A percentile compares a stretch with the other conserved stretches of the same genome.
Conservation (phyloP, 2,797 vertebrate genomes). For the Cheirogaleus major region DNA sequence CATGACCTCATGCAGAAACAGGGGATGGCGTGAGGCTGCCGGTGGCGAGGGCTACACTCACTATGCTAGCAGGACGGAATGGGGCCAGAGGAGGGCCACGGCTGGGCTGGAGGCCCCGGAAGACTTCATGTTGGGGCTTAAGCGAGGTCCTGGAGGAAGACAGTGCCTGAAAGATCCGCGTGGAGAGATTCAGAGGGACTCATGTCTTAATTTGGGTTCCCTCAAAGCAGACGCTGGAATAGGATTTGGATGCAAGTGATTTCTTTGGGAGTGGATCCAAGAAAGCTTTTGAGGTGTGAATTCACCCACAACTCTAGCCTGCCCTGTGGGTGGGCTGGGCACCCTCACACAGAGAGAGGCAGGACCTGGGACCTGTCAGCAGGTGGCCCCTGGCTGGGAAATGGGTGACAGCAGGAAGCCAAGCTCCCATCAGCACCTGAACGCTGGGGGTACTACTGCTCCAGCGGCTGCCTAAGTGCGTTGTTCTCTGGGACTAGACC, state of each 20-base stretch:
- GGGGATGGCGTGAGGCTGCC: not conserved
- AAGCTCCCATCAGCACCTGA: not conserved
- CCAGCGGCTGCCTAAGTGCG: not conserved
- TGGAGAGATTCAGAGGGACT: not conserved
- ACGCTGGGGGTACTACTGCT: fast-evolving
- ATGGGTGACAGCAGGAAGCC: not conserved
- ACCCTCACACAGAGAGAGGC: not conserved
- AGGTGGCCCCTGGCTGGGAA: not conserved
- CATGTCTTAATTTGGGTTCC: not conserved
- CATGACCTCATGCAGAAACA: not conserved
- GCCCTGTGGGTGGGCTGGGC: not conserved
- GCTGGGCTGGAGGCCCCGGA: not conserved
- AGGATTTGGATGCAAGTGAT: not conserved
- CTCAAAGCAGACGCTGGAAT: not conserved
- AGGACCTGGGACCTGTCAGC: not conserved
- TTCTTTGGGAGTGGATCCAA: not conserved
- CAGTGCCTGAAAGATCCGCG: not conserved
- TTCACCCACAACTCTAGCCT: not conserved
- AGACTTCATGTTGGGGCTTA: not conserved
- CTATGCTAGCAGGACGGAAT: not conserved
- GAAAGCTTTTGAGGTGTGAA: not conserved
- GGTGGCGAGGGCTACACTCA: not conserved
- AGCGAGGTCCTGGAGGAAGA: not conserved
- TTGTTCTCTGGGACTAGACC: not conserved
- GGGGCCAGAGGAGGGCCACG: not conserved